These are phyloP conservation scores for Pogonomyrmex barbatus DNA, from an alignment of 1,140 invertebrate genomes.

Conservation along the genomic window DNA sequence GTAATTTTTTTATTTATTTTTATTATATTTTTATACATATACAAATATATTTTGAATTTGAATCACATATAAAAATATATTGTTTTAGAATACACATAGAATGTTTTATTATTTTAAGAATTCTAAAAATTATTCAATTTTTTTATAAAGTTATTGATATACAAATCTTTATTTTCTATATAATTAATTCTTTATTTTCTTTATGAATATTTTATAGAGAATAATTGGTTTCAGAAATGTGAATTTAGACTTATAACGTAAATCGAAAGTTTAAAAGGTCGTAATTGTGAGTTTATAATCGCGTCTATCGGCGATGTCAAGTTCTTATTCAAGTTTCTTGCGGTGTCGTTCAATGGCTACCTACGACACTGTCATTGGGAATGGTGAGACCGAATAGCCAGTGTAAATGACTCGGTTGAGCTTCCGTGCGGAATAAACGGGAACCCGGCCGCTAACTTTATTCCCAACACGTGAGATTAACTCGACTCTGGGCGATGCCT, in stretches of 20 bases:
- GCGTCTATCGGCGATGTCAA: conserved; percentile 2
- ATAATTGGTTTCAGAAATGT: background rate
- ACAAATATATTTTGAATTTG: background rate
- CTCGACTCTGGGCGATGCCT: conserved; percentile 68
- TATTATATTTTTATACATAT: background rate
- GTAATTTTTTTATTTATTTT: background rate
- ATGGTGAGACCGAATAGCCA: conserved; percentile 64
- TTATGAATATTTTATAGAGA: background rate
- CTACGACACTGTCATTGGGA: conserved; percentile 24
- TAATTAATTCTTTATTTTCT: background rate
- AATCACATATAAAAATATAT: background rate
- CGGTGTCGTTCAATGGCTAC: conserved; percentile 32
- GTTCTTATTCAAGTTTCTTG: conserved; percentile 64
- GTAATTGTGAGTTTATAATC: conserved; percentile 5
- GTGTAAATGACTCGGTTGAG: conserved; percentile 75
- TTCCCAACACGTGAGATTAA: conserved; percentile 79
- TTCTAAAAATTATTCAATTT: background rate
- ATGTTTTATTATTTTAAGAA: background rate
- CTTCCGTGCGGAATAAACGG: conserved; percentile 66
- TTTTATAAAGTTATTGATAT: background rate
- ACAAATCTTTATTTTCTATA: background rate
- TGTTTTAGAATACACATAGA: background rate
- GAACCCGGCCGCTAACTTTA: conserved; percentile 75
- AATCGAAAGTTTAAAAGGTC: background rate
- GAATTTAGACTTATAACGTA: no score